Evolutionary conservation across 2,797 vertebrate species (phyloP).

Genomic region (Rhabdophis nuchalis): DNA sequence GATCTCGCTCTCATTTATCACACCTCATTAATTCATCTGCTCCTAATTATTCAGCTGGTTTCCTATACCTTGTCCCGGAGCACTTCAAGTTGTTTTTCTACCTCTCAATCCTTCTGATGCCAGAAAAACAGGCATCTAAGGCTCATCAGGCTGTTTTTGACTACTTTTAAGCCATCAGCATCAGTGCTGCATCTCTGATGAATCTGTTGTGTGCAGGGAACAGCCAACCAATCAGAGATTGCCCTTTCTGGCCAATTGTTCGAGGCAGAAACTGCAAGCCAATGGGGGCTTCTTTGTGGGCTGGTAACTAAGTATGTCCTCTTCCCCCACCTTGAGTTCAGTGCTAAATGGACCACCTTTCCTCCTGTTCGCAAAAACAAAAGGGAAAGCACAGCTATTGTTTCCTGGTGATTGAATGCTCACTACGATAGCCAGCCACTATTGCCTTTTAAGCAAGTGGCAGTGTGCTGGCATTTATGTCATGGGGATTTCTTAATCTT

Average conservation of each 20-base stretch:
- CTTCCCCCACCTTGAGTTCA: neutral
- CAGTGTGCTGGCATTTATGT: neutral
- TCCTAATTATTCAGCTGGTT: neutral
- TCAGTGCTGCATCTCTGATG: neutral
- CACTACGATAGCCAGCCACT: neutral
- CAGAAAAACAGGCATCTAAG: neutral
- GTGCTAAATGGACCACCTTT: neutral
- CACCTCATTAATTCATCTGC: neutral
- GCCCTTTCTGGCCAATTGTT: neutral
- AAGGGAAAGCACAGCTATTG: neutral
- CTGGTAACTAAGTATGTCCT: neutral
- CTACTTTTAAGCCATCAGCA: neutral
- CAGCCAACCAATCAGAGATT: neutral
- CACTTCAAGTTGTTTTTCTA: neutral
- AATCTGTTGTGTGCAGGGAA: neutral
- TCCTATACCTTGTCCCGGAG: neutral
- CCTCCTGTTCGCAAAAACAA: neutral
- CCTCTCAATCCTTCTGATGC: neutral
- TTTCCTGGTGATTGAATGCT: neutral
- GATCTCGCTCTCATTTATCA: neutral
- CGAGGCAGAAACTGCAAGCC: neutral
- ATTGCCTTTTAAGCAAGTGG: neutral
- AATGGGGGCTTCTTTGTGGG: neutral
- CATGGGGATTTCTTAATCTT: neutral
- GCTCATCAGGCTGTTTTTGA: neutral